phyloP scores from a whole-genome alignment of 2,113 vertebrate genomes.

The Trochalopteron elliotii region DNA sequence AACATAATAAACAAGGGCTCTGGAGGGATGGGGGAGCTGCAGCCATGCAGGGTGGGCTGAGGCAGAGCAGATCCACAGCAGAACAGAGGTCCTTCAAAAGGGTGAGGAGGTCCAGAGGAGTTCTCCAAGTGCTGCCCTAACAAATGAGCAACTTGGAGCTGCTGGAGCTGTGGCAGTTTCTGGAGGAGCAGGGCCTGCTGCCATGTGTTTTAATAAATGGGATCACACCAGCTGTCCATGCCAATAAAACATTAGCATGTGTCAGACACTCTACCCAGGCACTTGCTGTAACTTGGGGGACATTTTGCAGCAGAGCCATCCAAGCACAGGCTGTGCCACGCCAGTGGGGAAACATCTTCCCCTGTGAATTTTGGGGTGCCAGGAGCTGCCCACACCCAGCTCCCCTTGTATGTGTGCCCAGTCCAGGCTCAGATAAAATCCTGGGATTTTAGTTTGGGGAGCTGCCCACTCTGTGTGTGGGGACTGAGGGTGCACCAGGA shows the following conservation, averaged over 20 bases:
- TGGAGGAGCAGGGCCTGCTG: neutral
- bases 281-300: neutral
- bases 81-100: neutral
- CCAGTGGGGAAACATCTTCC: neutral
- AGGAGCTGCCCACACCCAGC: neutral
- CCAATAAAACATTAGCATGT: neutral
- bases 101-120: neutral
- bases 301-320: neutral
- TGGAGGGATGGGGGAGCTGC: neutral
- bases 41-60: neutral
- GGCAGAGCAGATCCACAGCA: neutral
- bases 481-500: neutral
- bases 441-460: neutral
- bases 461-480: neutral
- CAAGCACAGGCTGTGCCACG: neutral
- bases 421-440: neutral
- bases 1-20: neutral
- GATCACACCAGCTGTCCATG: conserved; percentile 9
- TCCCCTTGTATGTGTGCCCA: accelerated
- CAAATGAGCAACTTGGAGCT: conserved; percentile 5
- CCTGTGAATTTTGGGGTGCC: neutral
- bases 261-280: neutral
- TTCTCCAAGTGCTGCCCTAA: neutral
- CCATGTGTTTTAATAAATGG: conserved; percentile 44
- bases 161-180: neutral